Base-by-base conservation (phyloP, 1,140 invertebrate genomes). In the Brachionus manjavacas region DNA sequence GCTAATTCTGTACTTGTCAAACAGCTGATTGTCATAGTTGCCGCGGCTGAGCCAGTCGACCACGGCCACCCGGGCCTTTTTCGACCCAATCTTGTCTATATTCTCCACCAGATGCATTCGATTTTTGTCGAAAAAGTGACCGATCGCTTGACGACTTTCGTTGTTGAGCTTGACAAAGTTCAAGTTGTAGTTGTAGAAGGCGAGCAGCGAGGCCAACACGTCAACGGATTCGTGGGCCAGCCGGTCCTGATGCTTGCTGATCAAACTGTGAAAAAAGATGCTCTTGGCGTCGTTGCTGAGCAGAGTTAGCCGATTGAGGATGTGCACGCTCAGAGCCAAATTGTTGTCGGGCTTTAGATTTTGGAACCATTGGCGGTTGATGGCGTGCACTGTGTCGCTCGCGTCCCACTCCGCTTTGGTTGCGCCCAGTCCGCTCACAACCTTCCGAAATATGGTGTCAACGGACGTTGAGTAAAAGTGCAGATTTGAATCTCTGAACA, bases 381-480 rank as follows among this genome's bases (percentile, higher is more conserved):
- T 28, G 0, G 28, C 9, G 0, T 76, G 16, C 9, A 64, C 79
- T 2, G 7, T 7, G n/a, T 80, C 39, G 46, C 16, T 31, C 0
- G 31, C 31, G 1, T 35, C 25, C 12, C 16, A n/a, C 25, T 6
- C 3, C 7, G 6, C 55, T 49, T 60, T 31, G 4, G 3, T 28
- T 39, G n/a, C 8, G 20, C 20, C 55, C 20, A 60, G 11, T 7
- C 23, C 39, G 31, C 8, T 60, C 20, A 55, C 20, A 1, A 55
- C 35, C 35, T 81, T 81, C 4, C 79, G 79, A 28, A 64, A 81
- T 23, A 81, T 81, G 9, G 23, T 23, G 39, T 81, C 79, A 25
- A 41, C 14, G 1, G 79, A 81, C 16, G 64, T 81, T 3, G 49
- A 23, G 16, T 35, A 64, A 64, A 81, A 81, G 11, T 81, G 49